Evolutionary conservation across 2,888 invertebrate species (phyloP).

Genomic region (Hydrotaea cyrtoneurina): DNA sequence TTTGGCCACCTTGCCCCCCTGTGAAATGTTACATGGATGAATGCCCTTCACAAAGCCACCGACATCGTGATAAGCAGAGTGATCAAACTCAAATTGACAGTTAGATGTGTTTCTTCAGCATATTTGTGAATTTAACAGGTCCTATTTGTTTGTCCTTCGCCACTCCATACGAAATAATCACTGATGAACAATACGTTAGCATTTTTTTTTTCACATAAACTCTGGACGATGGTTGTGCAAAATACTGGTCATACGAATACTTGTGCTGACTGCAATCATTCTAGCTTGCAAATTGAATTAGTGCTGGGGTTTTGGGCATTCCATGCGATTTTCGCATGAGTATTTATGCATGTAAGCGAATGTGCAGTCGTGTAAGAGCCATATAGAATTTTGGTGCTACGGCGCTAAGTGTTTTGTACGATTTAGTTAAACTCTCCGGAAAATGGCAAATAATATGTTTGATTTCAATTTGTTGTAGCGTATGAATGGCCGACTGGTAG

Average conservation of each 20-base stretch:
- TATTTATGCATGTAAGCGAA: neutral
- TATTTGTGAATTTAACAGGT: neutral
- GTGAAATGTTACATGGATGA: conserved; percentile 10
- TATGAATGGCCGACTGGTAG: neutral
- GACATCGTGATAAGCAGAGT: conserved; percentile 14
- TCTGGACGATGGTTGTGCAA: conserved; percentile 5
- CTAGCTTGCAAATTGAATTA: conserved; percentile 72
- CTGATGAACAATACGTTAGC: conserved; percentile 5
- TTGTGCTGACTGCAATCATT: conserved; percentile 51
- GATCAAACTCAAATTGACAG: conserved; percentile 34
- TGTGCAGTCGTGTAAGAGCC: neutral
- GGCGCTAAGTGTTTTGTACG: conserved; percentile 55
- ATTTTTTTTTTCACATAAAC: conserved; percentile 3
- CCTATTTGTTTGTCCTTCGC: neutral
- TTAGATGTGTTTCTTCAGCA: conserved; percentile 34
- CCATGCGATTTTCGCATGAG: conserved; percentile 68
- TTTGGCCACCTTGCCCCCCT: conserved; percentile 9
- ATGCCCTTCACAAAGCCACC: neutral
- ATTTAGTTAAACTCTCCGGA: conserved; percentile 60
- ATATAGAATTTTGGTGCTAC: conserved; percentile 30
- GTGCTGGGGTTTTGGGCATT: conserved; percentile 73
- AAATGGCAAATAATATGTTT: conserved; percentile 46
- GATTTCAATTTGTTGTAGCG: conserved; percentile 47
- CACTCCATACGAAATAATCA: neutral
- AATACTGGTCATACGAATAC: neutral